Evolutionary conservation across 2,113 vertebrate species (phyloP).

Genomic region (Tylochromis polylepis): DNA sequence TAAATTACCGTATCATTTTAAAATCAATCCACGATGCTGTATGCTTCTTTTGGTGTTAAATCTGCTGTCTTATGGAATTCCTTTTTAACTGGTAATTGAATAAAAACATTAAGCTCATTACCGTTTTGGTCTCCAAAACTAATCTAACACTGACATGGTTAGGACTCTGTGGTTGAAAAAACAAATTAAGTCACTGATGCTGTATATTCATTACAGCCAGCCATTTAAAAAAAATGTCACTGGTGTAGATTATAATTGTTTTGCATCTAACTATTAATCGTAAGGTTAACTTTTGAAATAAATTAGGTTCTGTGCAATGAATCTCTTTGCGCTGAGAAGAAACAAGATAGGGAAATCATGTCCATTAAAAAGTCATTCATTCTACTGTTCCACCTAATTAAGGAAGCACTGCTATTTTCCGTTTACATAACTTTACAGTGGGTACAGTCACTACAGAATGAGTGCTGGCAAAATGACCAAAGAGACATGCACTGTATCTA

Average conservation of each 20-base stretch:
- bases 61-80: not conserved
- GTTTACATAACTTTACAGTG: constrained; percentile 19
- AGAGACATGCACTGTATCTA: not conserved
- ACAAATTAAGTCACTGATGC: constrained; percentile 41
- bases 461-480: not conserved
- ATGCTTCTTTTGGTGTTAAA: not conserved
- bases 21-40: not conserved
- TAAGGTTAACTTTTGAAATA: constrained; percentile 44
- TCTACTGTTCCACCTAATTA: constrained; percentile 19
- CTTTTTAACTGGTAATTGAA: constrained; percentile 21
- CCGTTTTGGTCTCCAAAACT: constrained; percentile 1
- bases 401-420: constrained; percentile 11
- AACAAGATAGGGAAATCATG: constrained; percentile 27
- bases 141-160: constrained; percentile 18
- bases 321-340: constrained; percentile 30
- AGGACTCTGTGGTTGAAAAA: not conserved
- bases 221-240: constrained; percentile 10
- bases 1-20: constrained; percentile 20
- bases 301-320: constrained; percentile 39
- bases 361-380: constrained; percentile 34
- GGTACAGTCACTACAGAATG: not conserved
- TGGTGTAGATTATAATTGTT: constrained; percentile 45
- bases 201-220: constrained; percentile 36
- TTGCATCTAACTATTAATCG: constrained; percentile 38
- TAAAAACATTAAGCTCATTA: constrained; percentile 7